Conservation (phyloP, 2,888 invertebrate genomes). For the Netelia inedita region DNA sequence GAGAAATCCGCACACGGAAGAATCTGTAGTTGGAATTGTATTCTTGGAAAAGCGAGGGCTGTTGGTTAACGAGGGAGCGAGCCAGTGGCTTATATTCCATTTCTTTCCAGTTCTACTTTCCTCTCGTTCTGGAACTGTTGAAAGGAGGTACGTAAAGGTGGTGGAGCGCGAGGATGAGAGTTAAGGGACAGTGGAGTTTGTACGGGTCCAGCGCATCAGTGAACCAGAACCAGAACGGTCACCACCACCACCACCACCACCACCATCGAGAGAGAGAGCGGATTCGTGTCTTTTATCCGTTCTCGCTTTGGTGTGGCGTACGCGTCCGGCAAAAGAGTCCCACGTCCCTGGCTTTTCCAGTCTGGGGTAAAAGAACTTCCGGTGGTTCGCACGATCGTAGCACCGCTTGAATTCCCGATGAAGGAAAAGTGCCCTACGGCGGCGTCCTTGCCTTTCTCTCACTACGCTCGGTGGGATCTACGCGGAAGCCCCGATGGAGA, state of each 20-base stretch:
- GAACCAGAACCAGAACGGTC: conserved; percentile 27
- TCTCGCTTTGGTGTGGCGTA: conserved; percentile 28
- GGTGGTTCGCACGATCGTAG: conserved; percentile 21
- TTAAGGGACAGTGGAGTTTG: conserved; percentile 36
- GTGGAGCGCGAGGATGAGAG: conserved; percentile 18
- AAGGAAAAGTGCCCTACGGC: conserved; percentile 44
- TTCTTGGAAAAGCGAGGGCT: conserved; percentile 43
- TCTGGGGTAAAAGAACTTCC: conserved; percentile 45
- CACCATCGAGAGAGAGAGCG: not conserved
- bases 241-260: not conserved
- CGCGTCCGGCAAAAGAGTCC: conserved; percentile 4
- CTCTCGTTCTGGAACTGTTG: conserved; percentile 1
- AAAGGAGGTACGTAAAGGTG: not conserved
- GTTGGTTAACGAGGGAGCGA: conserved; percentile 41
- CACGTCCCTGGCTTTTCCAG: not conserved
- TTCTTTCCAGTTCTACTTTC: conserved; percentile 32
- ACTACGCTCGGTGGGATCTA: not conserved
- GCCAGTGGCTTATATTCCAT: conserved; percentile 46
- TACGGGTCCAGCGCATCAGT: conserved; percentile 9
- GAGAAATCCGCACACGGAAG: conserved; percentile 19
- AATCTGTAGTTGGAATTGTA: conserved; percentile 40
- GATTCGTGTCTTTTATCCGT: conserved; percentile 39
- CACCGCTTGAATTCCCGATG: conserved; percentile 41
- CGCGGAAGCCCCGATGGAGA: not conserved
- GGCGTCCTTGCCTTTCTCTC: not conserved